Evolutionary conservation across 2,797 vertebrate genomes (phyloP).

Genomic region (Aselliscus stoliczkanus): DNA sequence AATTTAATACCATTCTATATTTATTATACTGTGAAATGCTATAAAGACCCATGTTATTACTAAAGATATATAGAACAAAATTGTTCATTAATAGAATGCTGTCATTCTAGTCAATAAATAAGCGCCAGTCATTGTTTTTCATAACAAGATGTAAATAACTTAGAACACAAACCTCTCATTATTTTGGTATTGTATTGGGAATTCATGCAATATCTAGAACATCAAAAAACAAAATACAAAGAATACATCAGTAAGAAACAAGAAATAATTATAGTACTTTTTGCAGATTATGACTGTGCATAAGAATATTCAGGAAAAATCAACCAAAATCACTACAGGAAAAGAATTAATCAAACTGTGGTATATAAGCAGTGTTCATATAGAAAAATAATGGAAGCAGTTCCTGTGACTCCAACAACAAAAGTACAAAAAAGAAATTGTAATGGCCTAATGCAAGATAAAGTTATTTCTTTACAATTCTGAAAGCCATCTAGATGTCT

Average conservation of each 20-base stretch:
- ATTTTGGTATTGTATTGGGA: neutral
- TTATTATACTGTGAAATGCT: neutral
- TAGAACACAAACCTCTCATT: neutral
- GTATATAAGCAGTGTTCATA: neutral
- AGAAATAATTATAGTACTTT: neutral
- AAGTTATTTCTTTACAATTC: neutral
- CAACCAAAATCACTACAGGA: neutral
- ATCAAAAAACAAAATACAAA: neutral
- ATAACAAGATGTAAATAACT: neutral
- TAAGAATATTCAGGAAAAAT: neutral
- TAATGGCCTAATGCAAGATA: neutral
- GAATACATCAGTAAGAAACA: neutral
- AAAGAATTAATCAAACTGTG: neutral
- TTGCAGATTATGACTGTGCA: neutral
- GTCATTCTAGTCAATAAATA: neutral
- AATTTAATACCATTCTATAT: neutral
- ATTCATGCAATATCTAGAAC: neutral
- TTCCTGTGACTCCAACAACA: neutral
- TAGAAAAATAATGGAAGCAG: neutral
- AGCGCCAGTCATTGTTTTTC: neutral
- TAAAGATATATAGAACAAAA: neutral
- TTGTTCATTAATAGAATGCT: neutral
- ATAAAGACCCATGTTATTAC: neutral
- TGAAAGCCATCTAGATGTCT: neutral
- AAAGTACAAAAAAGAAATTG: neutral